A percentile compares a stretch with the other conserved stretches of the same genome.
Conservation (phyloP, 2,797 vertebrate species). For the Gorsachius magnificus region DNA sequence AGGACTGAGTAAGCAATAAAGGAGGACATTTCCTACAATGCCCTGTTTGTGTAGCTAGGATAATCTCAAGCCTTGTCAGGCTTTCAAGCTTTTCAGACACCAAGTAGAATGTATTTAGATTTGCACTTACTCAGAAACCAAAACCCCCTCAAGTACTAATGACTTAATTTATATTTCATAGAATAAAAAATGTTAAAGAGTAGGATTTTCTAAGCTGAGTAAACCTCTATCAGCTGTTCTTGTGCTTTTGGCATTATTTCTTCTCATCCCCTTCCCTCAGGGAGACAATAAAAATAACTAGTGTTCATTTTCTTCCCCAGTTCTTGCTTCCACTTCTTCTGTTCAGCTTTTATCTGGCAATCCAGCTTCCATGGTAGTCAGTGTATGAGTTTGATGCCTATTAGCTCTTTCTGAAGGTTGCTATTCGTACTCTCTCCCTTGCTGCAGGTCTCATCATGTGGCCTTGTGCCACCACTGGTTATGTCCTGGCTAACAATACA, state of each 20-base stretch:
- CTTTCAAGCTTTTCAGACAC: constrained; percentile 1
- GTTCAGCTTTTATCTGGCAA: background rate
- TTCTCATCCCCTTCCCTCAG: background rate
- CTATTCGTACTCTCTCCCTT: background rate
- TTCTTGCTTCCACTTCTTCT: background rate
- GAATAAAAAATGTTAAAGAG: constrained; percentile 14
- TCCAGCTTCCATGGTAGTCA: background rate
- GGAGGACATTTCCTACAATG: background rate
- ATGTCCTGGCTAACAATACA: background rate
- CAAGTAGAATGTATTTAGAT: background rate
- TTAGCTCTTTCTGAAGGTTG: background rate
- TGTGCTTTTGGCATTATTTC: constrained; percentile 26
- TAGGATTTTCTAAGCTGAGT: constrained; percentile 35
- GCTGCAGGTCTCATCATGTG: background rate
- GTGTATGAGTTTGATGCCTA: background rate
- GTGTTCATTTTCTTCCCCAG: background rate
- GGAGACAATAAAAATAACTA: constrained; percentile 38
- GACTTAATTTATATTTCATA: constrained; percentile 30
- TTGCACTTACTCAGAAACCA: constrained; percentile 11
- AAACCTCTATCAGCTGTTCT: constrained; percentile 37
- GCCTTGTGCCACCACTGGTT: background rate
- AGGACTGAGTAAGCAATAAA: background rate
- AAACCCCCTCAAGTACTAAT: background rate
- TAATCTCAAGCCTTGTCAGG: constrained; percentile 1
- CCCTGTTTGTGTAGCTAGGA: background rate